These are phyloP conservation scores for Neelides folsomi DNA, from an alignment of 2,888 invertebrate genomes.

Conservation along the genomic window DNA sequence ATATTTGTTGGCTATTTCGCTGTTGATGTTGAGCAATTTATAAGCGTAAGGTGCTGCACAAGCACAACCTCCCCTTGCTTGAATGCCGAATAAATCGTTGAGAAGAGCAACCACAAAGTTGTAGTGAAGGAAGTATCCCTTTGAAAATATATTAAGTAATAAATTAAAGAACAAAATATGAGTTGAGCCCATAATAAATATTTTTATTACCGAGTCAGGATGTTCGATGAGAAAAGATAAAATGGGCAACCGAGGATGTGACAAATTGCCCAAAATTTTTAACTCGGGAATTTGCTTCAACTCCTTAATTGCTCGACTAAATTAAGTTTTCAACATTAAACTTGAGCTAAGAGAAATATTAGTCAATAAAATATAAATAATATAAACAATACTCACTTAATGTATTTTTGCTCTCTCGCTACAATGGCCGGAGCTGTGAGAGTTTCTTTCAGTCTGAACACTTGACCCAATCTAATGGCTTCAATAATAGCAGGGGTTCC, in stretches of 20 bases:
- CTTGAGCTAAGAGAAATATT: background rate
- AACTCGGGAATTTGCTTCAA: conserved; percentile 53
- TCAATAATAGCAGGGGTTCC: conserved; percentile 64
- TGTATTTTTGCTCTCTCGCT: conserved; percentile 52
- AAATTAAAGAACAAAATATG: background rate
- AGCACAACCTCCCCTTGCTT: conserved; percentile 57
- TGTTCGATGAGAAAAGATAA: conserved; percentile 77
- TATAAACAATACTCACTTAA: conserved; percentile 49
- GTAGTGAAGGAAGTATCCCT: conserved; percentile 62
- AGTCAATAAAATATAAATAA: too few species aligned
- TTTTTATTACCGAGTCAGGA: conserved; percentile 47
- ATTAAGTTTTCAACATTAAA: background rate
- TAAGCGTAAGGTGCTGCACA: conserved; percentile 52
- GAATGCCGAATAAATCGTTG: conserved; percentile 84
- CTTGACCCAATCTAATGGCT: conserved; percentile 69
- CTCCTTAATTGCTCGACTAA: conserved; percentile 22
- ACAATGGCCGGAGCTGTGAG: conserved; percentile 60
- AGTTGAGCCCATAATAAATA: background rate
- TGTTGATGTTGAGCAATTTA: conserved; percentile 69
- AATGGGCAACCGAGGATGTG: conserved; percentile 52
- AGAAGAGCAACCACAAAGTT: conserved; percentile 74
- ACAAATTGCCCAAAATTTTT: conserved; percentile 52
- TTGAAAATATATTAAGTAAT: conserved; percentile 33
- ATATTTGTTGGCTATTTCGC: conserved; percentile 58
- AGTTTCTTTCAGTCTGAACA: conserved; percentile 70